These are phyloP conservation scores for Bagarius yarrelli DNA, from an alignment of 2,113 vertebrate species.

Conservation along the genomic window DNA sequence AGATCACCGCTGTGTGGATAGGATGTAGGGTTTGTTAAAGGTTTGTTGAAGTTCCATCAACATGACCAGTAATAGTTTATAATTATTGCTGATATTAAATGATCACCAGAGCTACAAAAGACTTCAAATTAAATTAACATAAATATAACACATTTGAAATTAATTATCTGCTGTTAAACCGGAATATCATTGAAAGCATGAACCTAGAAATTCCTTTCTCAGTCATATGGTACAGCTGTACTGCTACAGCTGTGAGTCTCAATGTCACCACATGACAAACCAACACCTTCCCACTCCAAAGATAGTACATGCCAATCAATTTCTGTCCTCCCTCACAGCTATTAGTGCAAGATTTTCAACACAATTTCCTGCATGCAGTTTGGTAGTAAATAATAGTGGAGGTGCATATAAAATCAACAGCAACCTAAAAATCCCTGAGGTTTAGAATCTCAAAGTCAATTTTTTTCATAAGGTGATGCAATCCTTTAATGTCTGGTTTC, in stretches of 20 bases:
- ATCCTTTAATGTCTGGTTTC: background rate
- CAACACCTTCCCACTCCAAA: background rate
- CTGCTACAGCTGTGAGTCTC: background rate
- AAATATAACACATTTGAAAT: too few relatives aligned
- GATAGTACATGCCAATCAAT: background rate
- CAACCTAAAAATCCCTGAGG: too few relatives aligned
- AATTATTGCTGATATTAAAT: slow-evolving; percentile 7
- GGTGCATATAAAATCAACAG: background rate
- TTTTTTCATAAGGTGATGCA: background rate
- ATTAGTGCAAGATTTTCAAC: background rate
- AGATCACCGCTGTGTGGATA: background rate
- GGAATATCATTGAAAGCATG: background rate
- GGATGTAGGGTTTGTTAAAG: background rate
- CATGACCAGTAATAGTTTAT: background rate
- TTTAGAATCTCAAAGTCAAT: background rate
- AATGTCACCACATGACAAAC: background rate
- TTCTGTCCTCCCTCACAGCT: background rate
- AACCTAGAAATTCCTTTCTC: background rate
- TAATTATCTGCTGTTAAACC: too few relatives aligned
- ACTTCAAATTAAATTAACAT: background rate
- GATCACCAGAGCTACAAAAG: background rate
- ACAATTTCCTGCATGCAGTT: background rate
- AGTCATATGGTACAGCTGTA: background rate
- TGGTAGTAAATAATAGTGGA: background rate
- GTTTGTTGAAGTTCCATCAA: background rate